phyloP scores from a whole-genome alignment of 1,140 invertebrate species.

The Cephus cinctus region DNA sequence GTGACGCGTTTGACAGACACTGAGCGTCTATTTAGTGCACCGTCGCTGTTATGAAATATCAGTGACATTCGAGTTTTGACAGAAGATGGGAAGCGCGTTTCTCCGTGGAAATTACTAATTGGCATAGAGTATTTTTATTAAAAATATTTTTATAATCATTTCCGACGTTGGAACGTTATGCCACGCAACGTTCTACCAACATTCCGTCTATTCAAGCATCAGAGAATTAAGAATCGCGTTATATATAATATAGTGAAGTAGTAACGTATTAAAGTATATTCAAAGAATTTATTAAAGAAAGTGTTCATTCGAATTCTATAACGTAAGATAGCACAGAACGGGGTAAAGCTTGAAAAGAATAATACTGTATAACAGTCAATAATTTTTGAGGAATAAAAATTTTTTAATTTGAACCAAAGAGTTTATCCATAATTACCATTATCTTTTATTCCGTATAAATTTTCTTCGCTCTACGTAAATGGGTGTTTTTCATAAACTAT shows the following conservation, averaged over 20 bases:
- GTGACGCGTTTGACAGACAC: constrained; percentile 19
- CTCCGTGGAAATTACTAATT: constrained; percentile 1
- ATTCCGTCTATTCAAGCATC: constrained; percentile 27
- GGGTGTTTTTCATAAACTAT: constrained; percentile 2
- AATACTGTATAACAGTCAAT: neutral
- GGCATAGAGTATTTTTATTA: neutral
- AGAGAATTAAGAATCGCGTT: constrained; percentile 29
- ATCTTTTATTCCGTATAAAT: constrained; percentile 2
- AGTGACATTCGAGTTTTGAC: constrained; percentile 27
- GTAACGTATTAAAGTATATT: neutral
- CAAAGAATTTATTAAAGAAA: neutral
- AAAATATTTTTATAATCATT: constrained; percentile 14
- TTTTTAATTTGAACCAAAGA: constrained; percentile 11
- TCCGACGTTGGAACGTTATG: constrained; percentile 33
- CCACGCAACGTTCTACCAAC: constrained; percentile 24
- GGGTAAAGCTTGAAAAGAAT: too few relatives aligned
- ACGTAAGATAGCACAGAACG: too few relatives aligned
- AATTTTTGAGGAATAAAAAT: neutral
- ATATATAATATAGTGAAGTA: constrained; percentile 18
- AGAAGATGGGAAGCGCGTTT: constrained; percentile 16
- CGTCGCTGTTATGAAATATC: constrained; percentile 23
- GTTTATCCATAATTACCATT: constrained; percentile 3
- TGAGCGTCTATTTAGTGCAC: constrained; percentile 28
- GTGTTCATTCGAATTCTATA: too few relatives aligned
- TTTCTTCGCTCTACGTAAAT: neutral